These are phyloP conservation scores for Etia nguti DNA, from an alignment of 2,113 vertebrate species.

Conservation along the genomic window DNA sequence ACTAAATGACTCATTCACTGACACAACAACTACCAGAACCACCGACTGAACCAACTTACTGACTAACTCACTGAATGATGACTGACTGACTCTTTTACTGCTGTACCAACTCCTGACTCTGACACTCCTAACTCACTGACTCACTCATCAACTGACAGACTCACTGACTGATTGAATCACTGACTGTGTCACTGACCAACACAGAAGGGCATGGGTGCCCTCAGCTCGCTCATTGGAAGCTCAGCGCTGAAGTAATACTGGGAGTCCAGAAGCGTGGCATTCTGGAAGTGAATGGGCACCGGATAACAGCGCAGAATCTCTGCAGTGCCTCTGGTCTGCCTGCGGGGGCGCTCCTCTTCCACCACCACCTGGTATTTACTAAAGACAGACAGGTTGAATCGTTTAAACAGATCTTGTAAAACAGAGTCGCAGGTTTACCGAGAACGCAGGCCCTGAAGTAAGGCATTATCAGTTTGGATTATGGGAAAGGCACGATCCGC, in stretches of 20 bases:
- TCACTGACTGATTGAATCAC: not conserved
- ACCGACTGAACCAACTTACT: not conserved
- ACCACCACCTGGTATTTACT: conserved; percentile 97
- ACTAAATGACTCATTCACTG: not conserved
- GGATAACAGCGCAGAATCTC: conserved; percentile 93
- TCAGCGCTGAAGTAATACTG: conserved; percentile 94
- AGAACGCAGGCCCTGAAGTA: too few species aligned
- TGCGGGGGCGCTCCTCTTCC: conserved; percentile 90
- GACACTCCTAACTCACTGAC: too few species aligned
- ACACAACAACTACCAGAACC: not conserved
- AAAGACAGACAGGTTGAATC: not conserved
- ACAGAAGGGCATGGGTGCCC: conserved; percentile 79
- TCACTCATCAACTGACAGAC: too few species aligned
- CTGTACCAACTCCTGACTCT: too few species aligned
- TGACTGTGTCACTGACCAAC: conserved; percentile 61
- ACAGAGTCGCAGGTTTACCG: not conserved
- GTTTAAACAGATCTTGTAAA: not conserved
- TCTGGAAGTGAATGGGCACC: conserved; percentile 91
- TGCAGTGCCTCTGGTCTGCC: conserved; percentile 77
- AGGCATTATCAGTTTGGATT: not conserved
- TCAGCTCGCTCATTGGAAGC: conserved; percentile 81
- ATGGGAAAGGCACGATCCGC: not conserved
- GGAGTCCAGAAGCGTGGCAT: conserved; percentile 81
- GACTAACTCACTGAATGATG: too few species aligned
- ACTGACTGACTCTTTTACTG: not conserved